Conservation (phyloP, 2,797 vertebrate species). For the Euphonia xanthogaster region DNA sequence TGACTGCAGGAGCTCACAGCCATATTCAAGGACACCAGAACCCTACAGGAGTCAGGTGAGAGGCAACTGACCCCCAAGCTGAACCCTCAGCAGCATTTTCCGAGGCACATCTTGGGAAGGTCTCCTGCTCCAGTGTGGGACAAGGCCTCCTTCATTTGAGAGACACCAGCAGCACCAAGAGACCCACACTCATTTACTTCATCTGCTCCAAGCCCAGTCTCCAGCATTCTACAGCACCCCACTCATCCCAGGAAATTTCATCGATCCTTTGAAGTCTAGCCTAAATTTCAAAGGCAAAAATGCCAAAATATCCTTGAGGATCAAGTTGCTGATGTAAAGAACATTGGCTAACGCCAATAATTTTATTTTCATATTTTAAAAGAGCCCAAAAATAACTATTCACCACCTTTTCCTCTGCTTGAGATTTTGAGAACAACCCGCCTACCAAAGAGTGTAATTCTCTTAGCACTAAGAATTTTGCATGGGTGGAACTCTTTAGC, state of each 20-base stretch:
- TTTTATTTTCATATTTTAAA: constrained; percentile 55
- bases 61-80: not conserved
- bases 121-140: not conserved
- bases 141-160: not conserved
- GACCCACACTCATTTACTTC: not conserved
- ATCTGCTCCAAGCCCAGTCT: not conserved
- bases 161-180: not conserved
- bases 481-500: constrained; percentile 64
- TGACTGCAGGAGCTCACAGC: not conserved
- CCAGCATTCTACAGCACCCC: not conserved
- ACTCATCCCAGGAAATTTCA: not conserved
- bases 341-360: not conserved
- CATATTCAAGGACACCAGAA: not conserved
- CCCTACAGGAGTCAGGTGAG: not conserved
- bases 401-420: constrained; percentile 44
- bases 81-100: not conserved
- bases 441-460: constrained; percentile 39
- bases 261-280: constrained; percentile 7
- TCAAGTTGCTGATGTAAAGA: constrained; percentile 38
- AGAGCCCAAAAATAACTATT: constrained; percentile 52
- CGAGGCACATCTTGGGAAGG: not conserved
- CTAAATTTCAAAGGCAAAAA: constrained; percentile 30
- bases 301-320: constrained; percentile 46
- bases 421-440: constrained; percentile 43
- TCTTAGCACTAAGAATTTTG: constrained; percentile 12